These are phyloP conservation scores for Lordiphosa collinella DNA, from an alignment of 1,140 invertebrate genomes.

Conservation along the genomic window DNA sequence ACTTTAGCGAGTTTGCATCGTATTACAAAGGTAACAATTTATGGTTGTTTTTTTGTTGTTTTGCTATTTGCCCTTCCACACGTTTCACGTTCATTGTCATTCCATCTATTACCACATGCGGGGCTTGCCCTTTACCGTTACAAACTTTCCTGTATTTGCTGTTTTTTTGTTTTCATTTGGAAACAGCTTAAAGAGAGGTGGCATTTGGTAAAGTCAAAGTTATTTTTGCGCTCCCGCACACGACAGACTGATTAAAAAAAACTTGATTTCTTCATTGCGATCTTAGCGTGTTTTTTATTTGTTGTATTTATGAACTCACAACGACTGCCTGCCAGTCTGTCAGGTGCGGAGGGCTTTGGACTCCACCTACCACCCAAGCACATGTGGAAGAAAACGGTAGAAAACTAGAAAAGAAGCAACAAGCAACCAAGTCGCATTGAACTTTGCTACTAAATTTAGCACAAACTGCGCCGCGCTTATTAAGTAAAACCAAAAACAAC, in stretches of 20 bases:
- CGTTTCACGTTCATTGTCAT: slow-evolving; percentile 1
- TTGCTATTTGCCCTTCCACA: slow-evolving; percentile 29
- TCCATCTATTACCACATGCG: slow-evolving; percentile 1
- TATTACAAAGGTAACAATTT: slow-evolving; percentile 12
- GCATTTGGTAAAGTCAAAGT: slow-evolving; percentile 22
- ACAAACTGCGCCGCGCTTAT: slow-evolving; percentile 62
- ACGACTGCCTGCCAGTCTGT: no score
- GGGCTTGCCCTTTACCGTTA: slow-evolving; percentile 18
- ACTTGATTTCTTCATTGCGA: slow-evolving; percentile 57
- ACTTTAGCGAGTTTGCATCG: neutral
- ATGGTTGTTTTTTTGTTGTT: slow-evolving; percentile 10
- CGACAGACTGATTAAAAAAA: slow-evolving; percentile 31
- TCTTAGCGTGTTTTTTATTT: neutral
- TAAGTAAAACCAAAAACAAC: slow-evolving; percentile 5
- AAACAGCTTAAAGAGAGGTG: slow-evolving; percentile 1
- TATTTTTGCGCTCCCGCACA: neutral
- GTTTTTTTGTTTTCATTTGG: neutral
- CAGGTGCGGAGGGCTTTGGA: no score
- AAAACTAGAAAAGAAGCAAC: slow-evolving; percentile 9
- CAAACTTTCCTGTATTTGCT: slow-evolving; percentile 1
- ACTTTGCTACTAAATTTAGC: slow-evolving; percentile 72
- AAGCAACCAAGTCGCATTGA: slow-evolving; percentile 26
- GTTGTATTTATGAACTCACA: slow-evolving; percentile 27
- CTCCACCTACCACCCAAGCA: no score
- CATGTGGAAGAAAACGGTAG: slow-evolving; percentile 21